Evolutionary conservation across 2,888 invertebrate species (phyloP).

Genomic region (Patella ulyssiponensis): DNA sequence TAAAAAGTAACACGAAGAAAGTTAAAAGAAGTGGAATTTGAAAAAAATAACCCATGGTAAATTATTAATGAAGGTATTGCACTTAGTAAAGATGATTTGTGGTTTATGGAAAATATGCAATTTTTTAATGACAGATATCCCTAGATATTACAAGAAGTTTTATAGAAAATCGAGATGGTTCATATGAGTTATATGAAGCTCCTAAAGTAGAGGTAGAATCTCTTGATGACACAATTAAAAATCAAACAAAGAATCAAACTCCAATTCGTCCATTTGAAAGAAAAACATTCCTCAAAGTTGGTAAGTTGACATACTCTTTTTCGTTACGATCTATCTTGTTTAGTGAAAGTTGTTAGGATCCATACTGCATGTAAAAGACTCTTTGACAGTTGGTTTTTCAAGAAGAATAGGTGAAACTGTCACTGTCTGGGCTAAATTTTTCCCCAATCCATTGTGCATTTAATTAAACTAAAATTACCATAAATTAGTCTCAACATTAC

Average conservation of each 20-base stretch:
- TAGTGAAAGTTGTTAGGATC: no score
- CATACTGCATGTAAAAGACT: no score
- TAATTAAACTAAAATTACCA: no score
- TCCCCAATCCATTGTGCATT: no score
- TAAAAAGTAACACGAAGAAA: no score
- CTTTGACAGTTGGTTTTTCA: no score
- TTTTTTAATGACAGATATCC: slow-evolving; percentile 74
- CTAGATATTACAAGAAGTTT: slow-evolving; percentile 79
- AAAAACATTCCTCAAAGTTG: slow-evolving; percentile 79
- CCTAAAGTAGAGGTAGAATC: slow-evolving; percentile 63
- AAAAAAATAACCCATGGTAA: no score
- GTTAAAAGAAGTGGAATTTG: no score
- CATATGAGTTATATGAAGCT: slow-evolving; percentile 74
- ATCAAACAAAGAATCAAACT: slow-evolving; percentile 50
- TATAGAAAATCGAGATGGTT: slow-evolving; percentile 78
- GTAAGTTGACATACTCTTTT: slow-evolving; percentile 71
- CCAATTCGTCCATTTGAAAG: slow-evolving; percentile 77
- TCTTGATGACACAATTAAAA: slow-evolving; percentile 52
- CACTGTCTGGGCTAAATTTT: no score
- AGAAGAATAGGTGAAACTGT: no score
- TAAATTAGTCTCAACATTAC: no score
- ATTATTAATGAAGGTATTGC: no score
- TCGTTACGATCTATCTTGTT: neutral
- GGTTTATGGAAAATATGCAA: neutral
- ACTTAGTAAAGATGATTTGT: neutral